Conservation (phyloP, 2,888 invertebrate species). For the Eudasyphora cyanicolor region DNA sequence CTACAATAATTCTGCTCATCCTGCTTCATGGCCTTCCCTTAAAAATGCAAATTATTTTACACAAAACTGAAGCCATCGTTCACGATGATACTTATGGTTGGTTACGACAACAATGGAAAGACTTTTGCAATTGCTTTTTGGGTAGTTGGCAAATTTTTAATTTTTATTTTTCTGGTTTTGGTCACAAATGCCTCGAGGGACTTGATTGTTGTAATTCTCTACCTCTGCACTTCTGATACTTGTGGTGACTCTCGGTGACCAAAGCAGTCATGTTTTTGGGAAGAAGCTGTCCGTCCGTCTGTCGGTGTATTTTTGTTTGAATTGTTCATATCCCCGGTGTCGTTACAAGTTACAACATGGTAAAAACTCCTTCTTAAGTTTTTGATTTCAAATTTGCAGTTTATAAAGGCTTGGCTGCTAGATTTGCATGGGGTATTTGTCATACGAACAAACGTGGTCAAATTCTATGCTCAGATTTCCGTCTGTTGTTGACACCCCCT, state of each 20-base stretch:
- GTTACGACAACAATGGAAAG: background rate
- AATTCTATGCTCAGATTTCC: constrained; percentile 23
- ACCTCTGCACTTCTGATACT: background rate
- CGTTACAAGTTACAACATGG: background rate
- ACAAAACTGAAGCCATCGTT: background rate
- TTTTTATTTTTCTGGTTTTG: background rate
- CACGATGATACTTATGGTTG: background rate
- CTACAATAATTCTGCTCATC: background rate
- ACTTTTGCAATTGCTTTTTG: background rate
- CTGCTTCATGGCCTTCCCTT: background rate
- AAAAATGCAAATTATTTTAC: background rate
- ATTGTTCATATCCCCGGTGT: background rate
- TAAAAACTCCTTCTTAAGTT: background rate
- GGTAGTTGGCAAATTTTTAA: background rate
- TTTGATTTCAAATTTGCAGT: background rate
- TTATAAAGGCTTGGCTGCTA: constrained; percentile 6
- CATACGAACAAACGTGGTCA: constrained; percentile 11
- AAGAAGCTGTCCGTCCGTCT: background rate
- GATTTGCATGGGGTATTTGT: background rate
- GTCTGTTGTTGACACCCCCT: background rate
- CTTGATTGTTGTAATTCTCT: background rate
- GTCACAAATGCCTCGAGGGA: background rate
- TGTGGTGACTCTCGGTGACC: background rate
- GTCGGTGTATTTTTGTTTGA: background rate
- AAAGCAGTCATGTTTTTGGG: background rate